Percentiles rank a stretch among this genome's conserved stretches.
These are phyloP conservation scores for Noctua comes DNA, from an alignment of 2,888 invertebrate genomes.

Conservation along the genomic window DNA sequence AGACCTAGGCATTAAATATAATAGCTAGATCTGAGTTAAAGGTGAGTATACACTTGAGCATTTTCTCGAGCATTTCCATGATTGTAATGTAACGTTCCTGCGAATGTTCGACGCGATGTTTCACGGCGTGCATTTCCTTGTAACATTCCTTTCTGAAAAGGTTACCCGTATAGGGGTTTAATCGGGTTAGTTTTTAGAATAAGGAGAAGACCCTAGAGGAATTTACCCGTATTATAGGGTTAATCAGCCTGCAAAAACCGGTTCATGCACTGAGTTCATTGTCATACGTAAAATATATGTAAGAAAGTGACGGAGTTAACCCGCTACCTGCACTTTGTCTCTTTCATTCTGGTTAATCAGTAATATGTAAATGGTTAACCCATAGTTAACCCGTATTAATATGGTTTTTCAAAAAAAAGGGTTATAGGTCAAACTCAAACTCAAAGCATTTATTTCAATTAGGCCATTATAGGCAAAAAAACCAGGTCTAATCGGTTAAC, in stretches of 20 bases:
- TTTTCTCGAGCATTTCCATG: neutral
- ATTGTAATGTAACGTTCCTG: neutral
- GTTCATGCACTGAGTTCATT: neutral
- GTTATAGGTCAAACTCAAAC: too few relatives aligned
- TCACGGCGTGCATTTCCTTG: neutral
- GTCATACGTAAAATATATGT: neutral
- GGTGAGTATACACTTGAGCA: neutral
- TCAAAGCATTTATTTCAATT: too few relatives aligned
- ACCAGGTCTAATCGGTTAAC: neutral
- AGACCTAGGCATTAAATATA: conserved; percentile 29
- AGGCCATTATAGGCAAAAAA: too few relatives aligned
- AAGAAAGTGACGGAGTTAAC: neutral
- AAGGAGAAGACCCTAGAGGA: neutral
- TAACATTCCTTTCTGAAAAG: neutral
- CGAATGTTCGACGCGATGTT: neutral
- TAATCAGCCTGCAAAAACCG: neutral
- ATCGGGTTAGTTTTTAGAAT: neutral
- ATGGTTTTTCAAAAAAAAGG: neutral
- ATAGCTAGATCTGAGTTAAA: conserved; percentile 18
- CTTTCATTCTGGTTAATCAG: neutral
- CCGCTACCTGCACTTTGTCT: neutral
- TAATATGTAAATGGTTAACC: neutral
- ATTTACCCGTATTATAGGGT: neutral
- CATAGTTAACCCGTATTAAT: neutral
- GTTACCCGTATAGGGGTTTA: neutral